Base-by-base conservation (phyloP, 2,113 vertebrate species). In the Zosterops lateralis region DNA sequence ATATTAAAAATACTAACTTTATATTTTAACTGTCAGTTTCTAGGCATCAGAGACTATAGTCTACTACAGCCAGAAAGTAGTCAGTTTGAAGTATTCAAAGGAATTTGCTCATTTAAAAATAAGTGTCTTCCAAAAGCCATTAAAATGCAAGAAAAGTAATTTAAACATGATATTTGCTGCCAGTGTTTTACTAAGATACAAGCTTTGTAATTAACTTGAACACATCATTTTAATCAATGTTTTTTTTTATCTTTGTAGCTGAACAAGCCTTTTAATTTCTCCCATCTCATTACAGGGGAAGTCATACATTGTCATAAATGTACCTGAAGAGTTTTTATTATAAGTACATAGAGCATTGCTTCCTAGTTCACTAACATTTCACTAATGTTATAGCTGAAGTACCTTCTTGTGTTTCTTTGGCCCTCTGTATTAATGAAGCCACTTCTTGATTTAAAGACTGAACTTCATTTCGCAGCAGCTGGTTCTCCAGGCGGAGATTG, bases 401-500 rank as follows among this genome's bases (percentile, higher is more conserved):
- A 99, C 99, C 99, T 93, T 99, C 99, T 93, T 99, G 99, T 21
- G 98, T 98, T 96, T 99, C 98, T 97, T 99, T 99, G 84, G 98
- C 98, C 91, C 98, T 98, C 95, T 99, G 99, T 96, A 99, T 98
- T 83, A 99, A 89, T 1, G 98, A 98, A 36, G 99, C 99, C 99
- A 99, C 99, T 97, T 99, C 99, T 96, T 99, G 99, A 97, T 99
- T 99, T 94, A 99, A 98, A 74, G 99, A 99, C 9, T 98, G 97
- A 83, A 99, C 99, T 93, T 99, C 99, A 73, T 97, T 99, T 58
- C 99, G 98, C 75, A 99, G 97, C 36, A 99, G 98, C 75, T 99
- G 99, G 95, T 99, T 99, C 97, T 99, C 99, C 96, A 99, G 97
- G 31, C 99, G 98, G 78, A 99, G 98, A 64, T 98, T 99, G 77